Evolutionary conservation across 2,888 invertebrate species (phyloP), one percentile per base, ranked within the genome.

Genomic region (Lochmaea capreae): DNA sequence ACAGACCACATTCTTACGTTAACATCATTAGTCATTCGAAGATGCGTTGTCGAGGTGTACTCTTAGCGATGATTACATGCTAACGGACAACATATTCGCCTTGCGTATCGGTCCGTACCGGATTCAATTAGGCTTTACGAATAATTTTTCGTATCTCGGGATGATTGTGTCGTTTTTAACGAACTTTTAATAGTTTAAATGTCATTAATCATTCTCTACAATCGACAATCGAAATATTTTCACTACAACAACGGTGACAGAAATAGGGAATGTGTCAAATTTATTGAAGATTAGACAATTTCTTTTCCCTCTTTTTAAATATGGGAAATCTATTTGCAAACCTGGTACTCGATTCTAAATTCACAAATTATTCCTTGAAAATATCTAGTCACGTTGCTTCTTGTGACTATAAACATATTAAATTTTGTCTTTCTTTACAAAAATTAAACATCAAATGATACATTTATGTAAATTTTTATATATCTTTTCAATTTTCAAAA

Each of bases 1-100:
- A 90, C 90, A 89, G 88, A 86, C 88, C 90, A 88, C 89, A 90
- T 90, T 90, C 89, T 87, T 82, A 83, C 78, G 77, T 81, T 78
- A 78, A 81, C 84, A 84, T 85, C 87, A 87, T 87, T 87, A 87
- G 86, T 87, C 86, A 87, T 86, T 83, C 68, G 43, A 39, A 80
- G 86, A 86, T 86, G 83, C 86, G 85, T 86, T 86, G 85, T 84
- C 84, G 83, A 84, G 85, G 86, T 86, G 86, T 85, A 86, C 85
- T 85, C 85, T 85, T 84, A 84, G 84, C 85, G 84, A 84, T 84
- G 85, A 85, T 85, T 86, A 84, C 85, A 84, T 75, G 78, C 76
- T 71, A 78, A 77, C 65, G 74, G 74, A 77, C 77, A 77, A 71
- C 76, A 70, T 74, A 74, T 81, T 79, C 79, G 67, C 66, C 26